Evolutionary conservation across 1,140 invertebrate genomes (phyloP).

Genomic region (Laupala kohalensis): DNA sequence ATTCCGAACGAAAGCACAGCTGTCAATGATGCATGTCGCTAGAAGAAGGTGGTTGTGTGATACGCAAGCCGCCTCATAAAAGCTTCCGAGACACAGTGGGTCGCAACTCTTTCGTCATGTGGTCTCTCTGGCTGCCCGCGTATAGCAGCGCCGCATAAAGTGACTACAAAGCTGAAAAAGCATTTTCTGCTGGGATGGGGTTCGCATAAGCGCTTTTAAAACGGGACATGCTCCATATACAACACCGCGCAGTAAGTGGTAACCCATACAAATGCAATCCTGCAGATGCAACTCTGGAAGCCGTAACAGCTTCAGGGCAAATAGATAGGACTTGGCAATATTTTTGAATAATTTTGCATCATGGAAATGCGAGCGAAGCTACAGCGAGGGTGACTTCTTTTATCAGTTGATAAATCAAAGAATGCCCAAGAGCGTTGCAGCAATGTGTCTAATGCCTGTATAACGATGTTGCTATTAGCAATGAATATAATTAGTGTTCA

Average conservation of each 20-base stretch:
- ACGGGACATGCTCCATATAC: background rate
- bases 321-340: background rate
- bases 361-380: background rate
- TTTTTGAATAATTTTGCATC: background rate
- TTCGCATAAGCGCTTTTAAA: background rate
- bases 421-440: too few relatives aligned
- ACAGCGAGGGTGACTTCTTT: too few relatives aligned
- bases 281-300: background rate
- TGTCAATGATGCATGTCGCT: too few relatives aligned
- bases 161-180: background rate
- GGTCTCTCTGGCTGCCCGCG: background rate
- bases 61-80: background rate
- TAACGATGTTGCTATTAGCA: too few relatives aligned
- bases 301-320: background rate
- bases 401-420: too few relatives aligned
- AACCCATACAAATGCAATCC: background rate
- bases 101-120: background rate
- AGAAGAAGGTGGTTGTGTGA: too few relatives aligned
- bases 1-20: too few relatives aligned
- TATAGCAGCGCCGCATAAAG: background rate
- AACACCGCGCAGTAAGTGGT: background rate
- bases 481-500: too few relatives aligned
- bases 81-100: background rate
- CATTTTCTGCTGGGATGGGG: background rate
- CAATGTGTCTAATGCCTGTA: too few relatives aligned